Percentiles rank a stretch among this genome's conserved stretches.
Evolutionary conservation across 2,888 invertebrate genomes (phyloP).

Genomic region (Athripsodes cinereus): DNA sequence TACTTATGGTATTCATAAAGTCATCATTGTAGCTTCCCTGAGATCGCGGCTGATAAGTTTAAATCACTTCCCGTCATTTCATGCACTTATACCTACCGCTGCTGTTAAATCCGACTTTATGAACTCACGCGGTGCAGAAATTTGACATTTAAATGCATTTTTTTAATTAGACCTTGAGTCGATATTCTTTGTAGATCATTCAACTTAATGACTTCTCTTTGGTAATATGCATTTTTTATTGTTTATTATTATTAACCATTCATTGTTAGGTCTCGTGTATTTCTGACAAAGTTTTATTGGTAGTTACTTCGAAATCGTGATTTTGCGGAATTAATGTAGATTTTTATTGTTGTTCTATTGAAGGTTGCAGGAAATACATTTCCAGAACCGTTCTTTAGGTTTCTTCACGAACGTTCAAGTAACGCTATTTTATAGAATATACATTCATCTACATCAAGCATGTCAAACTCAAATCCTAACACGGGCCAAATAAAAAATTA

Average conservation of each 20-base stretch:
- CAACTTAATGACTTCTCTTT: too few species aligned
- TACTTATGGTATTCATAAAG: not conserved
- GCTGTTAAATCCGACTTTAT: not conserved
- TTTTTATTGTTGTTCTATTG: not conserved
- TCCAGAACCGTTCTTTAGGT: not conserved
- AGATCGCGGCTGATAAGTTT: not conserved
- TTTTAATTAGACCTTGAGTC: not conserved
- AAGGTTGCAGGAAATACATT: not conserved
- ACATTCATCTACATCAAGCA: too few species aligned
- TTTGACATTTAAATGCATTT: not conserved
- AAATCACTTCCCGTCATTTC: conserved; percentile 1
- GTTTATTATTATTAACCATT: too few species aligned
- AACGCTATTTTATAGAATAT: too few species aligned
- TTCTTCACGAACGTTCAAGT: too few species aligned
- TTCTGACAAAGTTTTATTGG: too few species aligned
- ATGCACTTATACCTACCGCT: too few species aligned
- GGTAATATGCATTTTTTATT: too few species aligned
- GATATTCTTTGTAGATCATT: not conserved
- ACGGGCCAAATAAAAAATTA: too few species aligned
- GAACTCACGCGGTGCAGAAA: not conserved
- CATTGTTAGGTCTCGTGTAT: too few species aligned
- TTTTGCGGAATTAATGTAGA: not conserved
- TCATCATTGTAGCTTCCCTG: not conserved
- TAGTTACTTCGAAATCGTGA: not conserved
- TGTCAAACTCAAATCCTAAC: too few species aligned